Base-by-base conservation (phyloP, 2,888 invertebrate genomes). In the Chrysodeixis includens region DNA sequence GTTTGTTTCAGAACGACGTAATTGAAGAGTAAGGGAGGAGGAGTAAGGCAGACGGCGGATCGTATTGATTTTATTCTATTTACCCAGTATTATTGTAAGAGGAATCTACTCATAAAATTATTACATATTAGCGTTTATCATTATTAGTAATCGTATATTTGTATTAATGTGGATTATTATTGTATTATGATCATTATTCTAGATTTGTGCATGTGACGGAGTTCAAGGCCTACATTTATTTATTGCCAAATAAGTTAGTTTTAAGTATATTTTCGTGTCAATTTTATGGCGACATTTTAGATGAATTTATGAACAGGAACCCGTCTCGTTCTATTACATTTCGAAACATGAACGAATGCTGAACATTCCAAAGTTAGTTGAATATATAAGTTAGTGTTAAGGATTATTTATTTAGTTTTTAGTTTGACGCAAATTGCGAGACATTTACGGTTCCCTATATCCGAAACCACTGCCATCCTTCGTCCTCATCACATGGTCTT, bases 181-280 rank as follows among this genome's bases (percentile, higher is more conserved):
- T 82, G 68, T 78, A 82, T 80, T 83, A 74, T 78, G 64, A 78
- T 81, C 71, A 76, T 70, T 71, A 68, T 76, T 71, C 67, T 76
- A 62, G 49, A 54, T 59, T 69, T 18, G 66, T 71, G 70, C 71
- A 62, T 60, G 66, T 72, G 72, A 59, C 35, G 87, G 88, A 81
- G 88, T 88, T 87, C 88, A 88, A 89, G 90, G 85, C 88, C 88
- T 89, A 83, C 58, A 58, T 72, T 75, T 64, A 64, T 77, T 70
- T 76, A 72, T 71, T 71, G 78, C 74, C 80, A 80, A 82, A 79
- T 69, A 68, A 62, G 66, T 76, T 76, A 77, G 74, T 63, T 64
- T 66, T 76, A 78, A 71, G 73, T 62, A 61, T 74, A 79, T 26
- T 62, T 71, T 71, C 60, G 57, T 70, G 67, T 72, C 66, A 74